phyloP scores from a whole-genome alignment of 2,797 vertebrate genomes.

The Esox masquinongy region DNA sequence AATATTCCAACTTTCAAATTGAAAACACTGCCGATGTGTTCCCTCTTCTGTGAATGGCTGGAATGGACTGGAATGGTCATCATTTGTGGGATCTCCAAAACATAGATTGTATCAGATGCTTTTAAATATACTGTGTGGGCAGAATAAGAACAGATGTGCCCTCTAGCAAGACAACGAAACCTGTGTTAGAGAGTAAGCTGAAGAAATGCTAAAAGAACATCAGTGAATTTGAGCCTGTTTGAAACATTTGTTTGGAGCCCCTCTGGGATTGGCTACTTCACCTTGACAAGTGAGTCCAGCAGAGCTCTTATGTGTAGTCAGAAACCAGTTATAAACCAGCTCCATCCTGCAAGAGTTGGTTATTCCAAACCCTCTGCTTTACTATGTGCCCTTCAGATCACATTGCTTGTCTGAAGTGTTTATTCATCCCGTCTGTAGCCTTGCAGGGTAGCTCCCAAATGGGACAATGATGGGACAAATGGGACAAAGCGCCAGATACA shows the following conservation, averaged over 20 bases:
- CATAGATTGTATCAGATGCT: constrained; percentile 14
- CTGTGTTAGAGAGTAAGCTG: background rate
- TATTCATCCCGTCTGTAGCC: constrained; percentile 2
- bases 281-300: background rate
- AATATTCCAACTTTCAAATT: background rate
- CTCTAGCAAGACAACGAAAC: background rate
- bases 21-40: background rate
- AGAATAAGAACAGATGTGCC: constrained; percentile 15
- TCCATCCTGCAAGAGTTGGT: background rate
- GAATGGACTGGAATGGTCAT: constrained; percentile 18
- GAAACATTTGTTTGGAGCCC: background rate
- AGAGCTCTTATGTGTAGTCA: constrained; percentile 3
- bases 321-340: background rate
- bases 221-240: background rate
- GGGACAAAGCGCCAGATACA: background rate
- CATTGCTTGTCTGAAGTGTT: background rate
- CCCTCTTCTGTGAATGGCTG: background rate
- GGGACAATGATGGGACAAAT: background rate
- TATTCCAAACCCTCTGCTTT: constrained; percentile 14
- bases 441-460: background rate
- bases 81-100: constrained; percentile 23
- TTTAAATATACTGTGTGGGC: background rate
- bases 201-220: background rate
- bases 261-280: constrained; percentile 22
- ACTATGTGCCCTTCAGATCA: constrained; percentile 16